phyloP scores from a whole-genome alignment of 2,888 invertebrate species.

The Aphodius granarius region DNA sequence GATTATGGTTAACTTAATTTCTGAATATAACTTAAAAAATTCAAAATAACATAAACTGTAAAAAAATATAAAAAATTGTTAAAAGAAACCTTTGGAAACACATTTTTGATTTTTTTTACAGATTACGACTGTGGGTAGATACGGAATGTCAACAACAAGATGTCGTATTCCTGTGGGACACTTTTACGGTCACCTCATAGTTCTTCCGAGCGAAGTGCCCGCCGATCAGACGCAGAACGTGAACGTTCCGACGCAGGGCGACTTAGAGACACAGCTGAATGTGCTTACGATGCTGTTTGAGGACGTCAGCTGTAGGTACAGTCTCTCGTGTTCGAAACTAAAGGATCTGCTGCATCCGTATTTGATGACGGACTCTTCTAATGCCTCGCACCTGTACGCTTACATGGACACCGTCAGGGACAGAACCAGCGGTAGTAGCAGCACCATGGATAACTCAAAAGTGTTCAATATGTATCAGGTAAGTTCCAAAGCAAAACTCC shows the following conservation, averaged over 20 bases:
- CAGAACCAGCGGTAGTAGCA: constrained; percentile 35
- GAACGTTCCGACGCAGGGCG: constrained; percentile 44
- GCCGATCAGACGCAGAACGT: constrained; percentile 47
- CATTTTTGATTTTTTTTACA: constrained; percentile 48
- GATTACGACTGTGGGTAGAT: constrained; percentile 90
- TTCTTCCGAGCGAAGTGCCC: constrained; percentile 62
- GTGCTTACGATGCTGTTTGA: constrained; percentile 72
- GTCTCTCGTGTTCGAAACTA: constrained; percentile 82
- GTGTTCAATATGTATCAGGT: constrained; percentile 59
- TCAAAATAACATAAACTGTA: neutral
- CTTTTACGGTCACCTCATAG: constrained; percentile 88
- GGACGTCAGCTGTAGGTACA: constrained; percentile 79
- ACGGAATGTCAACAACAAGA: constrained; percentile 87
- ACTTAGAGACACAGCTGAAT: constrained; percentile 62
- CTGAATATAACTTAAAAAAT: neutral
- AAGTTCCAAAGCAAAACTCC: constrained; percentile 25
- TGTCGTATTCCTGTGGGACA: constrained; percentile 91
- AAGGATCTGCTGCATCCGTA: constrained; percentile 78
- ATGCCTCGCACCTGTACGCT: constrained; percentile 81
- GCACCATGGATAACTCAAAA: constrained; percentile 54
- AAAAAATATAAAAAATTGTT: neutral
- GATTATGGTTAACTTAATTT: neutral
- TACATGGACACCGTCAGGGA: constrained; percentile 64
- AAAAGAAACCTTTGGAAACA: no score
- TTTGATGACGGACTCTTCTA: constrained; percentile 77